Evolutionary conservation across 2,797 vertebrate genomes (phyloP), one percentile per base, ranked within the genome.

Genomic region (Streptopelia turtur): DNA sequence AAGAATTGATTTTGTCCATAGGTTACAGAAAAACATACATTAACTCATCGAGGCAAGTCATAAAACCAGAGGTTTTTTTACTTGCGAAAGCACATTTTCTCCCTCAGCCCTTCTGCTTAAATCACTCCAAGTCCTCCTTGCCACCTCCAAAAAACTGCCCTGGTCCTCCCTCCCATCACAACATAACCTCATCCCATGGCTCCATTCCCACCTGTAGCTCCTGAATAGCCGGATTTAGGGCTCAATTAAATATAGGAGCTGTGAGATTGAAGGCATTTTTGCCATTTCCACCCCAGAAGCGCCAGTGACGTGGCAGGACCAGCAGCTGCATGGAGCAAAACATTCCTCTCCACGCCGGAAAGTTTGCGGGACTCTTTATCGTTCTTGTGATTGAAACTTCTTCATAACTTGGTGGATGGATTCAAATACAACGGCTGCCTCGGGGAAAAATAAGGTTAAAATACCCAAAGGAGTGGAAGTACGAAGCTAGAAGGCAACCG

Each of bases 341-440:
- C 31, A 41, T 41, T 55, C 60, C 22, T 6, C 33, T 3, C 10
- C 30, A 17, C 25, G 27, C 6, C 5, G 1, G 30, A 17, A 33
- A n/a, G 22, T 24, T 14, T 12, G 20, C 18, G 35, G 23, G 39
- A 37, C 11, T 64, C 35, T 41, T 23, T n/a, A 43, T 4, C 37
- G 18, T 17, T 21, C 71, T 13, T 22, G 45, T 70, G 64, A 65
- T 43, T 6, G 13, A 66, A 83, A 45, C 47, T 55, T 15, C 25
- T 16, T 33, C 60, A 30, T 21, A 87, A 49, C 10, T 45, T 43
- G 18, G 31, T 4, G 39, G 10, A 4, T 1, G 3, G 11, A 22
- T 8, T 24, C 25, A 37, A 28, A 41, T 1, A 3, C 0, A 0
- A 1, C 7, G 37, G 37, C 30, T 30, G 60, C 33, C 11, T 27